Evolutionary conservation across 2,797 vertebrate species (phyloP).

Genomic region (Chiroxiphia lanceolata): DNA sequence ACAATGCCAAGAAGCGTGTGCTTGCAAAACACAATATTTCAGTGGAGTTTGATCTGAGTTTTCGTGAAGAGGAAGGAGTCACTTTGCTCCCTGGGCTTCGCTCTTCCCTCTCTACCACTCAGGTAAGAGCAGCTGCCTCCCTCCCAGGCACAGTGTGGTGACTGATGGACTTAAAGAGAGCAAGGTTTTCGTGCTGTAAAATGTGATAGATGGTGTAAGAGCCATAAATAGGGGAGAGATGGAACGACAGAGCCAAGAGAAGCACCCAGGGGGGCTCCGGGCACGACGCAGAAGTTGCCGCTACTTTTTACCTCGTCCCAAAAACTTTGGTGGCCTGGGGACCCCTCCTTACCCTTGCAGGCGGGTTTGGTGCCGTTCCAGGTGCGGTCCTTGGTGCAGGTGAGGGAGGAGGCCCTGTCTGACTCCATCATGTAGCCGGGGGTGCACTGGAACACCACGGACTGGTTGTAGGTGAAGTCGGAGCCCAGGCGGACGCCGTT

Average conservation of each 20-base stretch:
- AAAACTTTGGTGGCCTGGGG: too few relatives aligned
- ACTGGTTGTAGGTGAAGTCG: conserved; percentile 89
- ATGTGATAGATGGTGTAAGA: rapidly evolving
- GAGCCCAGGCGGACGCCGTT: conserved; percentile 90
- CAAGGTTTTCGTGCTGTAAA: neutral
- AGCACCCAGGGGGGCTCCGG: neutral
- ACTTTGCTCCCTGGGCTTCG: neutral
- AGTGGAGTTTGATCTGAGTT: neutral
- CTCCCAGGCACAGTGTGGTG: neutral
- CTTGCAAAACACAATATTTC: neutral
- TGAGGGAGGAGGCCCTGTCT: conserved; percentile 85
- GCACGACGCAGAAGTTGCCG: rapidly evolving
- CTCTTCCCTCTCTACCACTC: neutral
- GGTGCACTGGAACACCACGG: conserved; percentile 87
- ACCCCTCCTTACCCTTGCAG: conserved; percentile 78
- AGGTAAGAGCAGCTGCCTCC: neutral
- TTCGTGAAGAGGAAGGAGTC: neutral
- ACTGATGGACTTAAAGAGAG: neutral
- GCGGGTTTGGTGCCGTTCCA: conserved; percentile 94
- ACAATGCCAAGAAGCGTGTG: neutral
- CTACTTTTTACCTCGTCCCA: neutral
- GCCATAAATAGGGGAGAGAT: neutral
- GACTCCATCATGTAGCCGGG: conserved; percentile 95
- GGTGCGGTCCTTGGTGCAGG: conserved; percentile 93
- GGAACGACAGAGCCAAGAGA: rapidly evolving